Base-by-base conservation (phyloP, 1,140 invertebrate genomes). In the Aphaenogaster floridana region DNA sequence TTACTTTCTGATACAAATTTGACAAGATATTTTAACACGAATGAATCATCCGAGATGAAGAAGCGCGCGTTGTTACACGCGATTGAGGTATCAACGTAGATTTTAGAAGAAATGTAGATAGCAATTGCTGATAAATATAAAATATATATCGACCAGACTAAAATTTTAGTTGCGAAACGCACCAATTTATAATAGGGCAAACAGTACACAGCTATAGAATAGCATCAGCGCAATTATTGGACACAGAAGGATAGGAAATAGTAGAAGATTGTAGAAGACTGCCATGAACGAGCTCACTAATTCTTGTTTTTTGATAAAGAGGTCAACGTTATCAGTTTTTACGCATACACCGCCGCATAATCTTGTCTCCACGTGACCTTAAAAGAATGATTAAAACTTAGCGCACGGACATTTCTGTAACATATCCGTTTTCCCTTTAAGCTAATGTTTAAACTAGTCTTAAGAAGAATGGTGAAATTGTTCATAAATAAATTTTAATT, bases 1-100 rank as follows among this genome's bases (percentile, higher is more conserved):
- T 90, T 86, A 87, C 71, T 83, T 87, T 87, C 57, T 52, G 68
- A 88, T 74, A 83, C 83, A 57, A 86, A 86, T 76, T 80, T 69
- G 54, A 86, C 61, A 57, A 39, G 39, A 68, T 86, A 89, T 80
- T 90, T 90, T 89, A 89, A 74, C 36, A 50, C 45, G 54, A 61
- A 39, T n/a, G 42, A 83, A 76, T 63, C 13, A 84, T 76, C 5
- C 2, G 15, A n/a, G 45, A n/a, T 45, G 17, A 45, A 61, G n/a
- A 80, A 61, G 54, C 13, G 36, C 34, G n/a, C 34, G 52, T 21
- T 17, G 11, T 59, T 8, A 71, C 8, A 15, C 34, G 66, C 39
- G 28, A 72, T 68, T 54, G 42, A 81, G 5, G 8, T 74, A 61
- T 72, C 42, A 50, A 45, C n/a, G 11, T 74, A 84, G 42, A 50